Evolutionary conservation across 2,797 vertebrate genomes (phyloP), one percentile per base, ranked within the genome.

Genomic region (Lepilemur septentrionalis): DNA sequence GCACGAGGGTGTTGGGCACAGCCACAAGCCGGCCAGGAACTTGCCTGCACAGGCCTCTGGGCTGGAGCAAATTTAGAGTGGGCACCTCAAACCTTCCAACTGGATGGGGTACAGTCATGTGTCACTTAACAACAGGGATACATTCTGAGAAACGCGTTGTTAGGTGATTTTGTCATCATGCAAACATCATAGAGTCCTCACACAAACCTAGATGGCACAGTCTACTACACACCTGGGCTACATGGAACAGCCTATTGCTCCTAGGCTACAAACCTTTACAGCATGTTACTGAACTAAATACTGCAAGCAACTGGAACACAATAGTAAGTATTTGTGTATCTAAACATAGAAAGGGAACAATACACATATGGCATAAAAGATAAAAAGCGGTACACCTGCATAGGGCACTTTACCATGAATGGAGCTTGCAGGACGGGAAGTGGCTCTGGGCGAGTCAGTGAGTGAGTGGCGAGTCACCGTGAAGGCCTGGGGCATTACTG

Each of bases 1-100:
- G 35, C 83, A 46, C 0, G 7, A 72, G 50, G 32, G 10, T 38
- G 13, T 0, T 14, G 43, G 90, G 76, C 46, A 55, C 2, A 14
- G 48, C n/a, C 15, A 18, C 0, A 0, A 22, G 41, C 52, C 30
- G 57, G 55, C 0, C 0, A 46, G 69, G 55, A 72, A 20, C 32
- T 79, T 50, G 48, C 52, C 73, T 82, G 11, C 4, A 32, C 7
- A 0, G 43, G 70, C 41, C 61, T 82, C 30, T 35, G 38, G 30
- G 59, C 4, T 84, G 80, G 57, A 91, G 75, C 59, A 59, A 69
- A 30, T 2, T 57, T 1, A 46, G 1, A 63, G 32, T 20, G 61
- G 67, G 18, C 50, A 83, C 38, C 41, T 69, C 38, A 20, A 30
- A 35, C 32, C 75, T 80, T 32, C 57, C 48, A 38, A 63, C 73